Conservation (phyloP, 2,888 invertebrate species). For the Apeira syringaria region DNA sequence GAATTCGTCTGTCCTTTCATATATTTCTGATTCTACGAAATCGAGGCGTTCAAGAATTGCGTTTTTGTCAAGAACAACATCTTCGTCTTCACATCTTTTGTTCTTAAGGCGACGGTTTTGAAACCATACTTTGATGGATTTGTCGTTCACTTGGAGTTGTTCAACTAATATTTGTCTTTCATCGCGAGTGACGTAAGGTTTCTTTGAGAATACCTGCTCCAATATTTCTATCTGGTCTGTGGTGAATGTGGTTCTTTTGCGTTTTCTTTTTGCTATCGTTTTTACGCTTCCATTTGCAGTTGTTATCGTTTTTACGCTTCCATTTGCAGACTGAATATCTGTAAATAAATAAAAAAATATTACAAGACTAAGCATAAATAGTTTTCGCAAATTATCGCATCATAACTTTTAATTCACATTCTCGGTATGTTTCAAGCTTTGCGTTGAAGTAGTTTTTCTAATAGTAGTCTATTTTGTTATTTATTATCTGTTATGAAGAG, state of each 20-base stretch:
- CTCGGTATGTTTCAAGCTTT: too few species aligned
- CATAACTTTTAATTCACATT: too few species aligned
- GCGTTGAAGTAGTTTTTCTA: too few species aligned
- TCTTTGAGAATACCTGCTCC: constrained; percentile 87
- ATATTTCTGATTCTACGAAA: constrained; percentile 48
- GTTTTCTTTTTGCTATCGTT: constrained; percentile 69
- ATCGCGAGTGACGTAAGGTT: constrained; percentile 87
- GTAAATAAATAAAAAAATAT: too few species aligned
- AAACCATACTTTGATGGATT: constrained; percentile 92
- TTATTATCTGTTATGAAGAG: too few species aligned
- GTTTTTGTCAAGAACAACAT: constrained; percentile 13
- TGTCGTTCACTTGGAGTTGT: constrained; percentile 84
- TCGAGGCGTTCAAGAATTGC: constrained; percentile 33
- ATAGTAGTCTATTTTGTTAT: too few species aligned
- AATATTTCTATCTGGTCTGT: constrained; percentile 88
- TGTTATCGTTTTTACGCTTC: constrained; percentile 36
- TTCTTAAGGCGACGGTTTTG: constrained; percentile 89
- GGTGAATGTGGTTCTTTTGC: constrained; percentile 89
- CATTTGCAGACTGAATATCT: constrained; percentile 36
- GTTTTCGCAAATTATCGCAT: too few species aligned
- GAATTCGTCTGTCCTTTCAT: constrained; percentile 44
- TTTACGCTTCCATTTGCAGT: constrained; percentile 37
- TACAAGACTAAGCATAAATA: too few species aligned
- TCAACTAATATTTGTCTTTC: constrained; percentile 86
- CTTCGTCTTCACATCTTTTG: constrained; percentile 71